Evolutionary conservation across 2,797 vertebrate species (phyloP).

Genomic region (Sus cebifrons): DNA sequence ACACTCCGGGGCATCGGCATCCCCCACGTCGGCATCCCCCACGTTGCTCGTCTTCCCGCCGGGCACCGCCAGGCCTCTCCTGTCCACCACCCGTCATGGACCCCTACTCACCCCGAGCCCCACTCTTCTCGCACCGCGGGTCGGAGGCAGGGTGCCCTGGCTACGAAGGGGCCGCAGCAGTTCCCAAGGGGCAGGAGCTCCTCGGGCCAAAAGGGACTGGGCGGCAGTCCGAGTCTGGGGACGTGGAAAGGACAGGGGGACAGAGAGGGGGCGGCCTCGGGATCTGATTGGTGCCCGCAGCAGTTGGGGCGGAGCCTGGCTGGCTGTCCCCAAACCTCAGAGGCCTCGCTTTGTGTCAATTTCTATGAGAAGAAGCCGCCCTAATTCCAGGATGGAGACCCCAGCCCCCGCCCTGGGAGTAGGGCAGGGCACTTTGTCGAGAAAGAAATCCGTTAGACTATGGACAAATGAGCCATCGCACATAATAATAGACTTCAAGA

Average conservation of each 20-base stretch:
- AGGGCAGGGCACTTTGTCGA: neutral
- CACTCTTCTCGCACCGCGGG: neutral
- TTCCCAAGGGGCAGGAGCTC: neutral
- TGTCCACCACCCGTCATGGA: neutral
- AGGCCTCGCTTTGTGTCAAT: slow-evolving; percentile 60
- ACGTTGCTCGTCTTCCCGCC: neutral
- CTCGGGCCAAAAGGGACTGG: neutral
- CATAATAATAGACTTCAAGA: neutral
- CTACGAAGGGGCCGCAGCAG: neutral
- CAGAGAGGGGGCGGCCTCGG: neutral
- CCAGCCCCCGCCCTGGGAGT: neutral
- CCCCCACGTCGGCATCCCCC: too few relatives aligned
- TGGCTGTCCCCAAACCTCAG: accelerated
- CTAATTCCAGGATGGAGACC: neutral
- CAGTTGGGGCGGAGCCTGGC: slow-evolving; percentile 52
- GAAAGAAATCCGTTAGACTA: neutral
- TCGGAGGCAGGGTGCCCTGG: neutral
- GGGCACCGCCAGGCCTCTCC: neutral
- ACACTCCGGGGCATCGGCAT: neutral
- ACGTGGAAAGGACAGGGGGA: neutral
- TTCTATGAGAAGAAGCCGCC: neutral
- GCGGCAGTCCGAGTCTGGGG: neutral
- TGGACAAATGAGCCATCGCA: neutral
- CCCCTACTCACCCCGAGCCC: slow-evolving; percentile 72
- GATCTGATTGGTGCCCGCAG: slow-evolving; percentile 57